Conservation (phyloP, 1,140 invertebrate genomes). For the Hycleus cichorii region DNA sequence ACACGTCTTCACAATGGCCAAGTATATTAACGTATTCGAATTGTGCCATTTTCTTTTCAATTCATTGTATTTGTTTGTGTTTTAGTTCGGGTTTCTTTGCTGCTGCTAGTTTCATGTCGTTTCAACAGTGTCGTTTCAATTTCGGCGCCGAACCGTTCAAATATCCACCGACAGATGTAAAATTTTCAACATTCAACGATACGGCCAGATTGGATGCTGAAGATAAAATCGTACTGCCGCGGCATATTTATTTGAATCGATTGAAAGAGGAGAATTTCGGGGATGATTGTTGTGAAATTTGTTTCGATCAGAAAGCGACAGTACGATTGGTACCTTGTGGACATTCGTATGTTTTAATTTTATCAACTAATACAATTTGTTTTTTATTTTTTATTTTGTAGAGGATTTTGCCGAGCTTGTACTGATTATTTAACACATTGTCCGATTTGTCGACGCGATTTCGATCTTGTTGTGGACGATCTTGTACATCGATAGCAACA, state of each 20-base stretch:
- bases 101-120: slow-evolving; percentile 92
- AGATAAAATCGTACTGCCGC: slow-evolving; percentile 62
- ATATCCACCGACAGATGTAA: slow-evolving; percentile 49
- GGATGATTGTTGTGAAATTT: slow-evolving; percentile 83
- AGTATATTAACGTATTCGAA: slow-evolving; percentile 46
- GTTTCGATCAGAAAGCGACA: slow-evolving; percentile 72
- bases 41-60: slow-evolving; percentile 6
- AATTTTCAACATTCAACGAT: slow-evolving; percentile 70
- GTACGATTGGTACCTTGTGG: slow-evolving; percentile 71
- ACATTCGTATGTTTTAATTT: slow-evolving; percentile 56
- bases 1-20: slow-evolving; percentile 71
- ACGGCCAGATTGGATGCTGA: slow-evolving; percentile 60
- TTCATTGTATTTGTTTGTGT: slow-evolving; percentile 16
- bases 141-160: slow-evolving; percentile 78
- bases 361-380: not conserved
- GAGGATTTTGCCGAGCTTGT: slow-evolving; percentile 79
- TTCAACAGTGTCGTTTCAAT: slow-evolving; percentile 91
- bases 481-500: not conserved
- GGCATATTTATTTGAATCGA: slow-evolving; percentile 68
- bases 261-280: slow-evolving; percentile 66
- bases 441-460: slow-evolving; percentile 73
- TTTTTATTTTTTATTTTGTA: slow-evolving; percentile 42
- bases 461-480: slow-evolving; percentile 31
- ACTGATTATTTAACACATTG: slow-evolving; percentile 70
- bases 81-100: slow-evolving; percentile 81